Evolutionary conservation across 2,113 vertebrate genomes (phyloP), one percentile per base, ranked within the genome.

Genomic region (Sapajus apella): DNA sequence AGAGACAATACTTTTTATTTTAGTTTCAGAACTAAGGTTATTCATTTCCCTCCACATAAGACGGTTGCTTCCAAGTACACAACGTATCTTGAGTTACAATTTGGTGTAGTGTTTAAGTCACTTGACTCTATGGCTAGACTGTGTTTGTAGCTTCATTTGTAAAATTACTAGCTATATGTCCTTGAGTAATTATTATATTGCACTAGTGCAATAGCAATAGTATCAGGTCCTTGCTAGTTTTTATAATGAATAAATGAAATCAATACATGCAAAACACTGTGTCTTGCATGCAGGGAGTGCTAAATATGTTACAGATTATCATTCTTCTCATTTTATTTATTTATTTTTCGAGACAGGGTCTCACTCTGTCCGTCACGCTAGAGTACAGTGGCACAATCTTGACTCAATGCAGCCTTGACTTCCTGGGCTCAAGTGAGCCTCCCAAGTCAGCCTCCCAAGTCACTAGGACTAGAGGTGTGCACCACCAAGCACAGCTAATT

Each of bases 1-100:
- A 86, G 40, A 32, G 32, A 35, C 1, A 75, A 30, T 90, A 81
- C 81, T 95, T 97, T 91, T 77, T 90, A n/a, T 45, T 95, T 92
- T 72, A 66, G 11, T 82, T 96, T 90, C 40, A 94, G 76, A 80
- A 25, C 30, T 77, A 56, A 90, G 25, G 6, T 58, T 95, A 68
- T 90, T 89, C 35, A 84, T 76, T 88, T 94, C 25, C n/a, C 1
- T 52, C 23, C 10, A 73, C n/a, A 80, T 16, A 47, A 66, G n/a
- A 90, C 66, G 32, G 18, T 77, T 52, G 20, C 47, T 77, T 94
- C 3, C 12, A 92, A 77, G 32, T 70, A 66, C 61, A 72, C 50
- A 61, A 13, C 32, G 5, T 47, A 47, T 64, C 12, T 76, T 23
- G 8, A 85, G 21, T 58, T 72, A 55, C 5, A 47, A 23, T n/a